Conservation (phyloP, 1,140 invertebrate species). For the Temnothorax curvispinosus region DNA sequence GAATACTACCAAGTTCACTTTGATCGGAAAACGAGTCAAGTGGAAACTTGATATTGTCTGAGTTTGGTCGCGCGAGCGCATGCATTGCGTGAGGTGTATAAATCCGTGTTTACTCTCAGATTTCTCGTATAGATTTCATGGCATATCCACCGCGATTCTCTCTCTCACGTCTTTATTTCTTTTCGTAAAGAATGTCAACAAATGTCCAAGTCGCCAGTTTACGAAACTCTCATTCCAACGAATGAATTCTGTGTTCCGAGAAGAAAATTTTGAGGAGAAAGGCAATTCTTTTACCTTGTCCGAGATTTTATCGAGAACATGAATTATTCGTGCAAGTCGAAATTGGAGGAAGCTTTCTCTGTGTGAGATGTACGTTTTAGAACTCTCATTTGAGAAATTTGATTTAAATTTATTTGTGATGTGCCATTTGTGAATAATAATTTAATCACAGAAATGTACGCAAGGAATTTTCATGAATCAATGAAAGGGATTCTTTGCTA, state of each 20-base stretch:
- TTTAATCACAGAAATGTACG: neutral
- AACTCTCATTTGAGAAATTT: neutral
- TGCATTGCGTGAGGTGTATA: conserved; percentile 56
- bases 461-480: neutral
- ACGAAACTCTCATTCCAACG: conserved; percentile 25
- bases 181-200: conserved; percentile 55
- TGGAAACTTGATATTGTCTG: conserved; percentile 58
- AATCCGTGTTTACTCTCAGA: conserved; percentile 56
- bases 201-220: conserved; percentile 40
- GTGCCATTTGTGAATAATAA: conserved; percentile 6
- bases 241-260: conserved; percentile 34
- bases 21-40: conserved; percentile 41
- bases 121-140: conserved; percentile 57
- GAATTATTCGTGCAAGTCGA: conserved; percentile 25
- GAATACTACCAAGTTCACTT: conserved; percentile 15
- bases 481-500: neutral
- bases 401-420: neutral
- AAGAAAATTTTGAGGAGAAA: conserved; percentile 34
- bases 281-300: conserved; percentile 25
- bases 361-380: neutral
- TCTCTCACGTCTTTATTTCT: conserved; percentile 30
- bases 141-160: neutral
- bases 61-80: conserved; percentile 48
- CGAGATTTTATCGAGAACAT: conserved; percentile 26
- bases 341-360: neutral